phyloP scores from a whole-genome alignment of 2,888 invertebrate genomes.

The Coleophora deauratella region DNA sequence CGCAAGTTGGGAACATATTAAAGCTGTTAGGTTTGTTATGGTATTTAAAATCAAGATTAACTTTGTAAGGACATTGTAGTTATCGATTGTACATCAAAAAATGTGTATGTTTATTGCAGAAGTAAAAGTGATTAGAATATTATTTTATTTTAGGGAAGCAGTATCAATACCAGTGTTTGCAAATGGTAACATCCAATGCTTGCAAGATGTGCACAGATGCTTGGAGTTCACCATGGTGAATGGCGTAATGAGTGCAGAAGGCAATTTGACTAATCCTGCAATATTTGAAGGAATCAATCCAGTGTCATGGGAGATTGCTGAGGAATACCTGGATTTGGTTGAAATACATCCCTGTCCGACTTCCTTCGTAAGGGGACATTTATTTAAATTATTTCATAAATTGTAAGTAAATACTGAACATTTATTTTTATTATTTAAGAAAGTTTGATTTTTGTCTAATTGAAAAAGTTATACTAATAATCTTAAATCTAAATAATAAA shows the following conservation, averaged over 20 bases:
- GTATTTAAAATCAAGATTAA: not conserved
- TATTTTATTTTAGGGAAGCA: constrained; percentile 81
- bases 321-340: constrained; percentile 89
- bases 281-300: constrained; percentile 86
- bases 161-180: constrained; percentile 96
- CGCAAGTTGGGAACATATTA: constrained; percentile 95
- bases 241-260: constrained; percentile 95
- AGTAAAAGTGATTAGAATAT: too few species aligned
- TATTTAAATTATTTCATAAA: constrained; percentile 97
- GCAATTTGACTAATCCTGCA: constrained; percentile 97
- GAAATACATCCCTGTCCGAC: constrained; percentile 89
- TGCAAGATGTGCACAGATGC: constrained; percentile 90
- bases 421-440: too few species aligned
- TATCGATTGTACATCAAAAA: too few species aligned
- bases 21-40: constrained; percentile 83
- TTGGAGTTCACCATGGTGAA: constrained; percentile 87
- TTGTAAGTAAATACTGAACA: constrained; percentile 76
- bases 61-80: too few species aligned
- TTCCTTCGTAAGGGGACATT: constrained; percentile 93
- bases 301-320: constrained; percentile 91
- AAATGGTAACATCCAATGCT: constrained; percentile 96
- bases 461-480: too few species aligned
- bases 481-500: too few species aligned
- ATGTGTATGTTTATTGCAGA: too few species aligned
- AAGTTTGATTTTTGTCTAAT: too few species aligned